phyloP scores from a whole-genome alignment of 2,888 invertebrate species.

The Brachyopa scutellaris region DNA sequence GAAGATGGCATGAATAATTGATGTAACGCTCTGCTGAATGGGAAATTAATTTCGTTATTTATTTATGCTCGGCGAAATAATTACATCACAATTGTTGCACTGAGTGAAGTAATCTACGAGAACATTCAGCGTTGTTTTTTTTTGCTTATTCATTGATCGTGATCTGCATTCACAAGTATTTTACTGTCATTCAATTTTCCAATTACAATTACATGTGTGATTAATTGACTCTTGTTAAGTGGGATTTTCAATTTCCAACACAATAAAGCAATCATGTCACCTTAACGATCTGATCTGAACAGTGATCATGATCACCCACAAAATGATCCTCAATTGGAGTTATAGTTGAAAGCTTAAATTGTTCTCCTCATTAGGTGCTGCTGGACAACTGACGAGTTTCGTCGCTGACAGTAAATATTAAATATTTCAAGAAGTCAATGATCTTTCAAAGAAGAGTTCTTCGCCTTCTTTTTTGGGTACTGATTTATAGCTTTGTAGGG shows the following conservation, averaged over 20 bases:
- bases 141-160: background rate
- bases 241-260: slow-evolving; percentile 2
- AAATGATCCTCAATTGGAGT: slow-evolving; percentile 5
- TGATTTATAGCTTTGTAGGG: slow-evolving; percentile 5
- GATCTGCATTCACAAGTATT: slow-evolving; percentile 6
- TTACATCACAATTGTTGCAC: background rate
- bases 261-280: slow-evolving; percentile 42
- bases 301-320: slow-evolving; percentile 17
- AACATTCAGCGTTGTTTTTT: no score
- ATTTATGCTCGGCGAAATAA: slow-evolving; percentile 22
- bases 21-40: slow-evolving; percentile 45
- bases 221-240: slow-evolving; percentile 25
- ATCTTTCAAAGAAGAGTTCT: slow-evolving; percentile 14
- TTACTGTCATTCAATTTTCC: background rate
- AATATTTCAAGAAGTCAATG: slow-evolving; percentile 41
- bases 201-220: background rate
- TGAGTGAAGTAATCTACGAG: slow-evolving; percentile 1
- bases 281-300: slow-evolving; percentile 20
- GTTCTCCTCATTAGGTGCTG: slow-evolving; percentile 27
- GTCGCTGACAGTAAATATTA: slow-evolving; percentile 3
- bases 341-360: background rate
- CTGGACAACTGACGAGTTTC: no score
- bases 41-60: slow-evolving; percentile 23
- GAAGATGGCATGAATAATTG: slow-evolving; percentile 50
- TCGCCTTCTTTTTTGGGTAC: background rate